A percentile compares a stretch with the other conserved stretches of the same genome.
Conservation (phyloP, 2,888 invertebrate genomes). For the Drosophila niveifrons region DNA sequence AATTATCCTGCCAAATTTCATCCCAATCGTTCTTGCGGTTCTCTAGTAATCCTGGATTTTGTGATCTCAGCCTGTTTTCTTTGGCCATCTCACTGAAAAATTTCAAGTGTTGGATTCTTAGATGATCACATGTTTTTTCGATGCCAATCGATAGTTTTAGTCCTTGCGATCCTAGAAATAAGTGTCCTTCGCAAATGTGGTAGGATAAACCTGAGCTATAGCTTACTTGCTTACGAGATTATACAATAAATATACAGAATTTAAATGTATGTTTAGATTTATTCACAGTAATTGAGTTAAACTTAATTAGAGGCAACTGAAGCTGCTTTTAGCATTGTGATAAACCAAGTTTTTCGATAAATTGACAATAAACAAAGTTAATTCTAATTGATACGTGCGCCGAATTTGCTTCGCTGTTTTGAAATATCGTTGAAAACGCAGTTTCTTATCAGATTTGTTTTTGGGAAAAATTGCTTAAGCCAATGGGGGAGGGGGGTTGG, state of each 20-base stretch:
- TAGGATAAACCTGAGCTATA: too few relatives aligned
- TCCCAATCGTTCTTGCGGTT: too few relatives aligned
- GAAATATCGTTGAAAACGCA: slow-evolving; percentile 36
- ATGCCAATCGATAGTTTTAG: too few relatives aligned
- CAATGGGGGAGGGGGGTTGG: slow-evolving; percentile 20
- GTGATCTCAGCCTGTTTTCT: background rate
- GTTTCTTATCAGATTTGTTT: slow-evolving; percentile 16
- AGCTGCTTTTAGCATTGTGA: slow-evolving; percentile 54
- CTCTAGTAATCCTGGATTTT: too few relatives aligned
- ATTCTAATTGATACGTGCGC: slow-evolving; percentile 33
- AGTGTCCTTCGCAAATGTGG: background rate
- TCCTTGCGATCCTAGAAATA: background rate
- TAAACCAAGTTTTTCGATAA: slow-evolving; percentile 37
- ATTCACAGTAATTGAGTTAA: slow-evolving; percentile 71
- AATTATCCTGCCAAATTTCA: too few relatives aligned
- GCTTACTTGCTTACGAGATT: background rate
- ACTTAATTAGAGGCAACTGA: slow-evolving; percentile 57
- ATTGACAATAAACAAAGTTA: slow-evolving; percentile 43
- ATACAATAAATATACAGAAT: background rate
- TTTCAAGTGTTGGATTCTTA: too few relatives aligned
- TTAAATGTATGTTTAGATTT: slow-evolving; percentile 22
- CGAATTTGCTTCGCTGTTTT: slow-evolving; percentile 28
- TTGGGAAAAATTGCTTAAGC: slow-evolving; percentile 28
- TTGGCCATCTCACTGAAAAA: too few relatives aligned
- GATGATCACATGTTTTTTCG: too few relatives aligned